These are phyloP conservation scores for Drosophila paranaensis DNA, from an alignment of 2,888 invertebrate species.

Conservation along the genomic window DNA sequence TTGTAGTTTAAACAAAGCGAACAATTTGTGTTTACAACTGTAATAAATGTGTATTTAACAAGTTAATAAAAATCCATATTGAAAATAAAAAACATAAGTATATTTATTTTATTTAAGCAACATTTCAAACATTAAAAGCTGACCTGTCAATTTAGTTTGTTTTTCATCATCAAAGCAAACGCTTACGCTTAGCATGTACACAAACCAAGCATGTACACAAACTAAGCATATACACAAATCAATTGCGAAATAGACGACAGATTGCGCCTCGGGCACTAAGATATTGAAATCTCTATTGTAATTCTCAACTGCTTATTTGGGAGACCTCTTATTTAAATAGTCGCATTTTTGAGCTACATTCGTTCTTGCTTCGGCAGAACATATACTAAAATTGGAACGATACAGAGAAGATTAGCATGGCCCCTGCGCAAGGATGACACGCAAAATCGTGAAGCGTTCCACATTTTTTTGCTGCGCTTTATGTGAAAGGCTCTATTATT, in stretches of 20 bases:
- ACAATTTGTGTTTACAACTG: constrained; percentile 60
- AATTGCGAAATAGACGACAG: background rate
- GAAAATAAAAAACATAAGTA: background rate
- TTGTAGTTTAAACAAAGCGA: constrained; percentile 60
- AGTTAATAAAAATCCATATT: background rate
- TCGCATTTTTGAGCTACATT: rapidly evolving
- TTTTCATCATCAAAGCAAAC: too few species aligned
- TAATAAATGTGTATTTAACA: constrained; percentile 14
- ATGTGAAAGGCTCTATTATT: too few species aligned
- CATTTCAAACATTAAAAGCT: too few species aligned
- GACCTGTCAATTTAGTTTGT: background rate
- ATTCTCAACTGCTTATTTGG: constrained; percentile 63
- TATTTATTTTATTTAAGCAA: background rate
- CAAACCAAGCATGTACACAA: constrained; percentile 8
- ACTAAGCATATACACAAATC: constrained; percentile 7
- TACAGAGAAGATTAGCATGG: constrained; percentile 53
- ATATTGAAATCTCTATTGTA: constrained; percentile 7
- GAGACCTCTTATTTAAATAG: constrained; percentile 42
- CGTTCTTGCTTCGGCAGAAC: constrained; percentile 46
- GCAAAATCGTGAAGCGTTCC: constrained; percentile 50
- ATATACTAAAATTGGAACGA: constrained; percentile 51
- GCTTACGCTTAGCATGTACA: background rate
- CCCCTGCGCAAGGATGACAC: constrained; percentile 51
- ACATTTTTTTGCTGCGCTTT: constrained; percentile 23
- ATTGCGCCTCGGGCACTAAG: constrained; percentile 9